phyloP scores from a whole-genome alignment of 2,113 vertebrate species.

The Mirza zaza region DNA sequence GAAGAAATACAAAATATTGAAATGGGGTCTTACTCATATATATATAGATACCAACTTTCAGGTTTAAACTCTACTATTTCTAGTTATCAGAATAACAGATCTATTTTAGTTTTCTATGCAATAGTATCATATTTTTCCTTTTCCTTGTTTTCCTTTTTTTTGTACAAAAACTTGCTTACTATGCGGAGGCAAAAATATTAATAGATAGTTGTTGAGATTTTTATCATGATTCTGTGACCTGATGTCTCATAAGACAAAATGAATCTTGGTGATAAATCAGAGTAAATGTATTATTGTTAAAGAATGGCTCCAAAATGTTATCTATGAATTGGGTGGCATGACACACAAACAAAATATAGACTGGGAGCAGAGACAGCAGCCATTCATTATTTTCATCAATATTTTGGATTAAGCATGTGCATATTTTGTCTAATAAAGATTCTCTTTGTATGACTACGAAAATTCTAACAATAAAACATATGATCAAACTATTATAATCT shows the following conservation, averaged over 20 bases:
- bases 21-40: background rate
- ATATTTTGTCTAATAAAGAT: background rate
- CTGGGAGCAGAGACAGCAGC: fast-evolving
- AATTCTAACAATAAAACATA: background rate
- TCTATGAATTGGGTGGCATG: fast-evolving
- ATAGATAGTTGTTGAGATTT: background rate
- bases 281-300: background rate
- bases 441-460: background rate
- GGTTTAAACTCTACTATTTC: background rate
- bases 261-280: background rate
- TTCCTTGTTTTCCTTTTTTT: background rate
- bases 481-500: background rate
- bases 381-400: background rate
- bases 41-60: background rate
- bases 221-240: background rate
- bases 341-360: background rate
- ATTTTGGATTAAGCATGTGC: background rate
- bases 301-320: background rate
- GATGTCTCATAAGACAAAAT: background rate
- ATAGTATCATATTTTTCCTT: background rate
- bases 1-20: background rate
- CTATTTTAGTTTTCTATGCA: background rate
- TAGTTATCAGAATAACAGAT: background rate
- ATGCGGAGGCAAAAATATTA: background rate
- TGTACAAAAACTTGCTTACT: background rate